These are phyloP conservation scores for Cirrhinus molitorella DNA, from an alignment of 2,797 vertebrate species.

Conservation along the genomic window DNA sequence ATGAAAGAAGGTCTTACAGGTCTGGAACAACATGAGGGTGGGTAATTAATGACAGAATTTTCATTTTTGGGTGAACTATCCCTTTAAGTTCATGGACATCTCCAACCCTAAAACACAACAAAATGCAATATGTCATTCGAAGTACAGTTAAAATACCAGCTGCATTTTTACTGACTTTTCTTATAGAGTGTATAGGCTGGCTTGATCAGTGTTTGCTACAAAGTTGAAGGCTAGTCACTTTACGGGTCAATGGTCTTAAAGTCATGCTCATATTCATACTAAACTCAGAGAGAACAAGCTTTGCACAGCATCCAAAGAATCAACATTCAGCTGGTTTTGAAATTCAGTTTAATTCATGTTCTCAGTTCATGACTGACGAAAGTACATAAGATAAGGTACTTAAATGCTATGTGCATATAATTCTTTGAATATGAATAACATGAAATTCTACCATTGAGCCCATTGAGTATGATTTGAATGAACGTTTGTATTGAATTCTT, in stretches of 20 bases:
- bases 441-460: background rate
- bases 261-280: constrained; percentile 4
- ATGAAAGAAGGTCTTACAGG: no score
- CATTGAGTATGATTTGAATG: background rate
- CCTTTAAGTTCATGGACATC: no score
- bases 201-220: constrained; percentile 13
- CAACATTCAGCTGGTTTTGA: constrained; percentile 10
- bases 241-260: constrained; percentile 4
- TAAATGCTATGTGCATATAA: background rate
- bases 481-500: background rate
- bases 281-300: constrained; percentile 8
- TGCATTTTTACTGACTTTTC: background rate
- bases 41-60: no score
- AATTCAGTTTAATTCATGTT: constrained; percentile 6
- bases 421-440: background rate
- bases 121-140: background rate
- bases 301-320: constrained; percentile 11
- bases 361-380: background rate
- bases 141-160: background rate
- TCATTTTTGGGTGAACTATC: no score
- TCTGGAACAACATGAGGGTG: no score
- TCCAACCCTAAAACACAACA: no score
- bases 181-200: background rate
- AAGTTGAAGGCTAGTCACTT: constrained; percentile 9
- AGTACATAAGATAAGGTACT: background rate